A percentile compares a stretch with the other conserved stretches of the same genome.
Evolutionary conservation across 2,113 vertebrate species (phyloP).

Genomic region (Amazona guildingii): DNA sequence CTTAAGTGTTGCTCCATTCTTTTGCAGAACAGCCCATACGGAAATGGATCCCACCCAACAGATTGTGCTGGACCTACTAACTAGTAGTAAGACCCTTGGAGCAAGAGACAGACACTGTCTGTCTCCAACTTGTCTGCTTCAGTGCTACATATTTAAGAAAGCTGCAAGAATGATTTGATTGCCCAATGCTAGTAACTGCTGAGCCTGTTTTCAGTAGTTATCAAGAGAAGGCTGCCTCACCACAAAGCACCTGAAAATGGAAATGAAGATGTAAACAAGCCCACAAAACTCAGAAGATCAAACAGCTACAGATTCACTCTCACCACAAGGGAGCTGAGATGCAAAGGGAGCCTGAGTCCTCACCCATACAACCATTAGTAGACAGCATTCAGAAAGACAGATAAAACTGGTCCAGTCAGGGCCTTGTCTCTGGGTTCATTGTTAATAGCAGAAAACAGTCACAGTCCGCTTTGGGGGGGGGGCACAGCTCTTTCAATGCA

Average conservation of each 20-base stretch:
- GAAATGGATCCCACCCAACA: neutral
- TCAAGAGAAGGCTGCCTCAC: neutral
- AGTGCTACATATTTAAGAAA: neutral
- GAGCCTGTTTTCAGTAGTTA: neutral
- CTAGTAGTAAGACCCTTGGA: neutral
- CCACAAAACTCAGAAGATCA: slow-evolving; percentile 21
- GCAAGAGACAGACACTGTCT: neutral
- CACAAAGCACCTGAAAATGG: neutral
- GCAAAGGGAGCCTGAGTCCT: neutral
- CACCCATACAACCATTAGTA: neutral
- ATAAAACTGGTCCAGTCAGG: neutral
- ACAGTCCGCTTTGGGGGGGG: neutral
- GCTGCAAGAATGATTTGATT: neutral
- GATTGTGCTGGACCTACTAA: neutral
- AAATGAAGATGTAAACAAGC: neutral
- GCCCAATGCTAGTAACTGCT: neutral
- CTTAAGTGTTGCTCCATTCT: neutral
- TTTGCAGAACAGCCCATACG: neutral
- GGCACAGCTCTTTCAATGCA: neutral
- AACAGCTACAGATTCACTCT: neutral
- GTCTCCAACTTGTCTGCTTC: neutral
- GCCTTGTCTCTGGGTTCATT: neutral
- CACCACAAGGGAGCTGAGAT: neutral
- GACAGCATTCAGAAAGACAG: neutral
- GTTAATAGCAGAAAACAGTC: neutral